phyloP scores from a whole-genome alignment of 2,888 invertebrate species.

The Drosophila prostipennis region DNA sequence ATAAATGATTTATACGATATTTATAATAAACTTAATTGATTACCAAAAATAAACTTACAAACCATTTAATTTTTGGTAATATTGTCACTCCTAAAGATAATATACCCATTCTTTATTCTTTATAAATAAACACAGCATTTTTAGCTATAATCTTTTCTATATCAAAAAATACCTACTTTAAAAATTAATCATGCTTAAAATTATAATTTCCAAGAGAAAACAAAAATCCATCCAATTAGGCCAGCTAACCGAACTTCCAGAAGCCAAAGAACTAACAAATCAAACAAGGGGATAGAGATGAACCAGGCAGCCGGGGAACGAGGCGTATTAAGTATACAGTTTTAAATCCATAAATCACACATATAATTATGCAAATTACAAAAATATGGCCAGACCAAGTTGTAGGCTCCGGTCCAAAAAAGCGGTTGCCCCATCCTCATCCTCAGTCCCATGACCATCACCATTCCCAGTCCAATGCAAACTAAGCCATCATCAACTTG shows the following conservation, averaged over 20 bases:
- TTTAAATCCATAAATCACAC: slow-evolving; percentile 74
- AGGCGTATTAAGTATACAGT: slow-evolving; percentile 42
- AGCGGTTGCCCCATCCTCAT: slow-evolving; percentile 1
- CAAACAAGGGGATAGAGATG: slow-evolving; percentile 35
- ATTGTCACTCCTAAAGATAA: too few relatives aligned
- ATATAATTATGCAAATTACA: slow-evolving; percentile 75
- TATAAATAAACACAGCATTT: too few relatives aligned
- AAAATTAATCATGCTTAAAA: too few relatives aligned
- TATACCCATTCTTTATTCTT: too few relatives aligned
- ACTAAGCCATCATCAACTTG: slow-evolving; percentile 35
- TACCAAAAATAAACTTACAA: too few relatives aligned
- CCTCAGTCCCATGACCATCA: neutral
- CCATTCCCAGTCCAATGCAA: neutral
- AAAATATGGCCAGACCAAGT: slow-evolving; percentile 62
- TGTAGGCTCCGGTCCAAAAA: slow-evolving; percentile 51
- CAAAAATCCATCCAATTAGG: slow-evolving; percentile 28
- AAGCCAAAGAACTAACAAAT: slow-evolving; percentile 23
- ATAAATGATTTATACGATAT: too few relatives aligned
- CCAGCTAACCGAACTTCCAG: slow-evolving; percentile 4
- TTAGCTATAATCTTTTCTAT: neutral
- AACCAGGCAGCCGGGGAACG: slow-evolving; percentile 6
- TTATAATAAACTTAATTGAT: too few relatives aligned
- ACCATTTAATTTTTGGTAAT: too few relatives aligned
- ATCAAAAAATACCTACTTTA: neutral
- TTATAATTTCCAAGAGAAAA: neutral